phyloP scores from a whole-genome alignment of 1,140 invertebrate species.

The Neoseiulus cucumeris region DNA sequence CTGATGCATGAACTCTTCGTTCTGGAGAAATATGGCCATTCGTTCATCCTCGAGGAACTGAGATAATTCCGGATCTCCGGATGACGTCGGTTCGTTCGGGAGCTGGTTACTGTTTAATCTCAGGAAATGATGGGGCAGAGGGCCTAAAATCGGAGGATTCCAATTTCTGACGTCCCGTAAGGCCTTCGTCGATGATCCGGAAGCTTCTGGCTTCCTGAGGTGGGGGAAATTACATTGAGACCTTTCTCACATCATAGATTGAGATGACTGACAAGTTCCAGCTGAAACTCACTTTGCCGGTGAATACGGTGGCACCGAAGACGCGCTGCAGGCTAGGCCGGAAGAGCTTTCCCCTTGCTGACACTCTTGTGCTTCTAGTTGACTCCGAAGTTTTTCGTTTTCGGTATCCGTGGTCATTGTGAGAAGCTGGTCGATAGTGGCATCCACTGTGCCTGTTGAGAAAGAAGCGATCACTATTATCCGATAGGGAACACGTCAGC shows the following conservation, averaged over 20 bases:
- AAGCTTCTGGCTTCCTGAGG: no score
- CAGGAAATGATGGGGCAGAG: slow-evolving; percentile 45
- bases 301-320: no score
- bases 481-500: no score
- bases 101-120: no score
- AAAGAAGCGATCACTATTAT: no score
- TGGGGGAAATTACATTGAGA: no score
- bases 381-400: slow-evolving; percentile 41
- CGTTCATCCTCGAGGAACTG: slow-evolving; percentile 50
- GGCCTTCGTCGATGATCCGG: slow-evolving; percentile 19
- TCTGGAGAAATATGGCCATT: slow-evolving; percentile 69
- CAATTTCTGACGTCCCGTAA: slow-evolving; percentile 36
- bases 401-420: slow-evolving; percentile 72
- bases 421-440: slow-evolving; percentile 70
- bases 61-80: slow-evolving; percentile 31
- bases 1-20: slow-evolving; percentile 76
- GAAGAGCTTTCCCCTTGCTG: slow-evolving; percentile 13
- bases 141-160: slow-evolving; percentile 59
- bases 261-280: no score
- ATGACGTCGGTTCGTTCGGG: no score
- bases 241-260: no score
- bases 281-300: no score
- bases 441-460: slow-evolving; percentile 72
- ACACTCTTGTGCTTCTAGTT: not conserved
- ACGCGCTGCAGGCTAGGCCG: slow-evolving; percentile 19